Evolutionary conservation across 2,888 invertebrate species (phyloP).

Genomic region (Ochropleura leucogaster): DNA sequence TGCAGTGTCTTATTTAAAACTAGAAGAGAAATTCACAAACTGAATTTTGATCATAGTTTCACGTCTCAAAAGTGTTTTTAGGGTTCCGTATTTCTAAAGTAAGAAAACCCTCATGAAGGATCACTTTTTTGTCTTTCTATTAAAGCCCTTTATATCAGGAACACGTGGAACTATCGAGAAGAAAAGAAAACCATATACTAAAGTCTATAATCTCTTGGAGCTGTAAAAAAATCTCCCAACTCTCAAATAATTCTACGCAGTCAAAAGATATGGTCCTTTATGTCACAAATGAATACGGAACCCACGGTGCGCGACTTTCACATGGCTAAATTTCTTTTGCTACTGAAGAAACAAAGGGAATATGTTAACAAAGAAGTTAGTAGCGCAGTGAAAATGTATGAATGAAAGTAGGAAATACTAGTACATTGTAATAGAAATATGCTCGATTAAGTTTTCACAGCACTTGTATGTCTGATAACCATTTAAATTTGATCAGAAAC

Average conservation of each 20-base stretch:
- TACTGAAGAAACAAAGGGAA: conserved; percentile 29
- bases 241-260: too few relatives aligned
- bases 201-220: too few relatives aligned
- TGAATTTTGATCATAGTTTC: conserved; percentile 29
- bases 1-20: conserved; percentile 25
- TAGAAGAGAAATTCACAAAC: conserved; percentile 1
- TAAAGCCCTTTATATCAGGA: too few relatives aligned
- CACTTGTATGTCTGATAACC: conserved; percentile 59
- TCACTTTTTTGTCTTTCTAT: too few relatives aligned
- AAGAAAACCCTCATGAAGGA: too few relatives aligned
- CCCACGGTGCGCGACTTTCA: too few relatives aligned
- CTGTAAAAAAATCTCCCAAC: too few relatives aligned
- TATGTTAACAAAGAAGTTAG: conserved; percentile 24
- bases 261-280: too few relatives aligned
- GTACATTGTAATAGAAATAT: conserved; percentile 19
- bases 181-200: too few relatives aligned
- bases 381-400: conserved; percentile 25
- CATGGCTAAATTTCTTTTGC: not conserved
- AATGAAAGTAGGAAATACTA: not conserved
- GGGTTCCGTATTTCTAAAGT: too few relatives aligned
- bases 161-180: too few relatives aligned
- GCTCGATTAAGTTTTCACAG: conserved; percentile 38
- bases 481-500: conserved; percentile 66
- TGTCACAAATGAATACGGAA: too few relatives aligned
- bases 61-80: conserved; percentile 14